Evolutionary conservation across 2,113 vertebrate genomes (phyloP).

Genomic region (Baryphthengus martii): DNA sequence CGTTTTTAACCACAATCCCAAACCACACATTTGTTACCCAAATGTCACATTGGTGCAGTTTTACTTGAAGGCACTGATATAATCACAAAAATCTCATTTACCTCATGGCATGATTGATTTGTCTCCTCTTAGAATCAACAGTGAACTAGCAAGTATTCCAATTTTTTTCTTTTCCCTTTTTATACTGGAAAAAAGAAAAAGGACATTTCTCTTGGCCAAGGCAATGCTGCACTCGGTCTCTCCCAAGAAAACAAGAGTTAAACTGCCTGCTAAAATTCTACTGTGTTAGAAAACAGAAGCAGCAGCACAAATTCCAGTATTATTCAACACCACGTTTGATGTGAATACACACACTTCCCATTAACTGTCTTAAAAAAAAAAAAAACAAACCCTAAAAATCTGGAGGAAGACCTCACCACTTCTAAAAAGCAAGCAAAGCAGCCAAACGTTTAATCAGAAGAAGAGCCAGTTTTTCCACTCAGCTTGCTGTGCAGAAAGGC

Average conservation of each 20-base stretch:
- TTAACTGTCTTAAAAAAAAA: background rate
- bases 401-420: background rate
- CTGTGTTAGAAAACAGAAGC: background rate
- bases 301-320: background rate
- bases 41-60: background rate
- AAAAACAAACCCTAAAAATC: background rate
- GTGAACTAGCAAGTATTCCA: background rate
- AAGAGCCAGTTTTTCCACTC: background rate
- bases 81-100: background rate
- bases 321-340: background rate
- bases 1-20: background rate
- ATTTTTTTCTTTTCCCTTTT: background rate
- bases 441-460: background rate
- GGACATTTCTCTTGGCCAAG: background rate
- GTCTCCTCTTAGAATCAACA: background rate
- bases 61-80: background rate
- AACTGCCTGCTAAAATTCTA: background rate
- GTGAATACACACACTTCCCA: background rate
- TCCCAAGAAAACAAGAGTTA: background rate
- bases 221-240: background rate
- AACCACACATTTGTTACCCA: background rate
- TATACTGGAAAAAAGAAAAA: background rate
- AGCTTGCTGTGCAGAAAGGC: background rate
- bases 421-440: background rate
- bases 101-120: background rate